phyloP scores from a whole-genome alignment of 2,113 vertebrate species.

The Steatornis caripensis region DNA sequence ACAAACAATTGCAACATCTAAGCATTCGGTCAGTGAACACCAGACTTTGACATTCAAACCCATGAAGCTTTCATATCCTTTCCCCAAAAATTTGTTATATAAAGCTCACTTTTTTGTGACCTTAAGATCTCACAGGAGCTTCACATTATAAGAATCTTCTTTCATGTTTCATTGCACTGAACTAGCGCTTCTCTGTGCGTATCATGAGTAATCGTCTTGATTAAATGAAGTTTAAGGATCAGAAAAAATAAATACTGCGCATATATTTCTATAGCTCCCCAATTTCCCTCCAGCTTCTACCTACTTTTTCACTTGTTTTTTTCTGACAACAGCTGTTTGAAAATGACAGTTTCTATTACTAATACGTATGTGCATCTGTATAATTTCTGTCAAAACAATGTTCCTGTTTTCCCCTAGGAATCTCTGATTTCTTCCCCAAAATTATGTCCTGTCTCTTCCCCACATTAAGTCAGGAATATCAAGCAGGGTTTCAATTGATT shows the following conservation, averaged over 20 bases:
- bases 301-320: neutral
- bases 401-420: neutral
- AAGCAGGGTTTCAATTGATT: neutral
- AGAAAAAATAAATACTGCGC: neutral
- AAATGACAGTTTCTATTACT: neutral
- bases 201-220: neutral
- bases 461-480: neutral
- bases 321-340: neutral
- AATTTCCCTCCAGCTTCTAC: neutral
- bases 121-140: neutral
- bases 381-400: neutral
- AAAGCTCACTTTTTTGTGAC: neutral
- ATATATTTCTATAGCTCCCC: neutral
- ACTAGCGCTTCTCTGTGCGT: neutral
- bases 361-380: neutral
- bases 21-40: conserved; percentile 35
- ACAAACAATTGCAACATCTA: conserved; percentile 67
- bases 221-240: neutral
- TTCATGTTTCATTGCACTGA: neutral
- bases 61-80: conserved; percentile 8
- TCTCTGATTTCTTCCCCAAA: neutral
- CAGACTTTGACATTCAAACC: conserved; percentile 62
- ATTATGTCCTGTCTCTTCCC: neutral
- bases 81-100: neutral
- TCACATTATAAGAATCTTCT: neutral